Base-by-base conservation (phyloP, 2,888 invertebrate species). In the Synergus itoensis region DNA sequence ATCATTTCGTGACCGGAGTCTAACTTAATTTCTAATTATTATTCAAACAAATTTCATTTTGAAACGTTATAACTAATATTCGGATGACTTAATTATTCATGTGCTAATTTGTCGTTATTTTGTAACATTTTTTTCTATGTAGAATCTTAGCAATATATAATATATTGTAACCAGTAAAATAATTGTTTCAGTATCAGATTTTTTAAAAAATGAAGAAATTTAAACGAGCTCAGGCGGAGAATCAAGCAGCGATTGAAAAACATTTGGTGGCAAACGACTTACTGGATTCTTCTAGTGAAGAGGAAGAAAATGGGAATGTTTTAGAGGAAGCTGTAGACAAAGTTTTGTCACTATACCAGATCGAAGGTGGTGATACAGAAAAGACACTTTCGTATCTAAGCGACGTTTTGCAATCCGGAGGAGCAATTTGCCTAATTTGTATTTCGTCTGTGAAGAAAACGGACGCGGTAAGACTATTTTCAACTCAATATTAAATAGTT, bases 381-480 rank as follows among this genome's bases (percentile, higher is more conserved):
- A 93, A 95, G 87, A 96, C 96, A 5, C 94, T 95, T 88, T 94
- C 95, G 75, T 95, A 96, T 89, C 92, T 98, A 77, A 95, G 96
- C 89, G 97, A 97, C 91, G 94, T 95, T 0, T 94, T 98, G 85
- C 95, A 96, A 87, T 96, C 97, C 28, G 96, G 97, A 9, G 94
- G 96, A 11, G 95, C 96, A 1, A 96, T 96, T 14, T 99, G 99
- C 89, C 94, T 98, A 3, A 97, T 99, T 88, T 98, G 98, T 88
- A 98, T 98, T 89, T 97, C 96, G 4, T 96, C 96, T 62, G 95
- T 98, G 16, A 97, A 96, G 91, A 94, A 96, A 85, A 94, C 93
- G 77, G 96, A 98, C 89, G 92, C 96, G 64, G 96, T 95, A 85
- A 28, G 83, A 36, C 43, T 12, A n/a, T 18, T 77, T n/a, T 65